Evolutionary conservation across 2,888 invertebrate species (phyloP).

Genomic region (Empis livida): DNA sequence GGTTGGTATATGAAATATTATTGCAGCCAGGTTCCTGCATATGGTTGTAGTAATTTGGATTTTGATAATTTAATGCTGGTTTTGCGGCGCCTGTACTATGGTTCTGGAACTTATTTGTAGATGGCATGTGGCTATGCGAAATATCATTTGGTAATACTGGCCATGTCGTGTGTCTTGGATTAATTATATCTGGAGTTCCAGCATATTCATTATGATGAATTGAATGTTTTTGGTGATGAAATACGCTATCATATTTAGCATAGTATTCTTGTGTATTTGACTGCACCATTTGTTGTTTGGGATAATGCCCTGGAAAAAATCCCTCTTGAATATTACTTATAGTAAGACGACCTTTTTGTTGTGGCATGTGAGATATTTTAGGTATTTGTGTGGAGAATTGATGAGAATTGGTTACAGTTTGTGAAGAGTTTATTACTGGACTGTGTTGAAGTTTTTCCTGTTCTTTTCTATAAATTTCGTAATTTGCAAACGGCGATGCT

Average conservation of each 20-base stretch:
- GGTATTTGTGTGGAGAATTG: conserved; percentile 9
- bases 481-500: conserved; percentile 27
- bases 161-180: conserved; percentile 14
- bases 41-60: conserved; percentile 28
- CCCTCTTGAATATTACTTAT: conserved; percentile 18
- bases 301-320: conserved; percentile 30
- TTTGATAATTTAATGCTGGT: conserved; percentile 20
- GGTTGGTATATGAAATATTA: conserved; percentile 19
- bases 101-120: too few species aligned
- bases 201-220: too few species aligned
- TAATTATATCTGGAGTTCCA: too few species aligned
- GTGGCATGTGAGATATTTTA: conserved; percentile 14
- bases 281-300: conserved; percentile 18
- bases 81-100: conserved; percentile 10
- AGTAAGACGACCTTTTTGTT: not conserved
- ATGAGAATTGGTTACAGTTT: conserved; percentile 2
- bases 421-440: too few species aligned
- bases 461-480: conserved; percentile 21
- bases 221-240: conserved; percentile 5
- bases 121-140: too few species aligned
- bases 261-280: conserved; percentile 28
- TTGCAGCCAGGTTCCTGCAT: conserved; percentile 18
- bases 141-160: conserved; percentile 14
- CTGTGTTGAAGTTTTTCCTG: conserved; percentile 6
- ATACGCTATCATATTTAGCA: conserved; percentile 33